Base-by-base conservation (phyloP, 2,113 vertebrate species). In the Equus quagga region DNA sequence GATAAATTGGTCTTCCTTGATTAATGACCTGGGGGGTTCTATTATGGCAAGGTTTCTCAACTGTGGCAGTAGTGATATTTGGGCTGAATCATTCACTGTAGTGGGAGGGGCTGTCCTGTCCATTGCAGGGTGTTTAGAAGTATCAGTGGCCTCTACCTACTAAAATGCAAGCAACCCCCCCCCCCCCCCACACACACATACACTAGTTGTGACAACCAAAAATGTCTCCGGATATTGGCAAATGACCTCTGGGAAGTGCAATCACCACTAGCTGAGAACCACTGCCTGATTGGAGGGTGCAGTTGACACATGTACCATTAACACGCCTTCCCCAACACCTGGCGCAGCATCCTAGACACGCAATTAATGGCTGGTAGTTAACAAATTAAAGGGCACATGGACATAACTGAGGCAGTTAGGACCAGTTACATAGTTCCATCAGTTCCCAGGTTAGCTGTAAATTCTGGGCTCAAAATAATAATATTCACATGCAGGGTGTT, bases 21-120 rank as follows among this genome's bases (percentile, higher is more conserved):
- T 12, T 13, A 21, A n/a, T 13, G 67, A 11, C 9, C 67, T 41
- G 65, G 18, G 44, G 44, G 19, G 36, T 5, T 41, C 46, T 31
- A 13, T 10, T 1, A 0, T 0, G 56, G 70, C 21, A 5, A 5
- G 23, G 31, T 19, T 11, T 41, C 58, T 6, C 0, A 17, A 11
- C 14, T 5, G 6, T 1, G 21, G n/a, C n/a, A 28, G 49, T 6
- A 14, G 33, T 26, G 49, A 56, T 23, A 2, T 41, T 14, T 31
- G 81, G 14, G 36, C 9, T 9, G 78, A n/a, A 14, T 19, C 14
- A 1, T 17, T 18, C 28, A 15, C 9, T 46, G 64, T 0, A 5
- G 28, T 5, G 31, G n/a, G 14, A 26, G 36, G 21, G 65, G 65
- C 23, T 6, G 2, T 28, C 41, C 36, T 41, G 36, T 3, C 36